These are phyloP conservation scores for Embidobia sp. DNA, from an alignment of 2,888 invertebrate species.

Conservation along the genomic window DNA sequence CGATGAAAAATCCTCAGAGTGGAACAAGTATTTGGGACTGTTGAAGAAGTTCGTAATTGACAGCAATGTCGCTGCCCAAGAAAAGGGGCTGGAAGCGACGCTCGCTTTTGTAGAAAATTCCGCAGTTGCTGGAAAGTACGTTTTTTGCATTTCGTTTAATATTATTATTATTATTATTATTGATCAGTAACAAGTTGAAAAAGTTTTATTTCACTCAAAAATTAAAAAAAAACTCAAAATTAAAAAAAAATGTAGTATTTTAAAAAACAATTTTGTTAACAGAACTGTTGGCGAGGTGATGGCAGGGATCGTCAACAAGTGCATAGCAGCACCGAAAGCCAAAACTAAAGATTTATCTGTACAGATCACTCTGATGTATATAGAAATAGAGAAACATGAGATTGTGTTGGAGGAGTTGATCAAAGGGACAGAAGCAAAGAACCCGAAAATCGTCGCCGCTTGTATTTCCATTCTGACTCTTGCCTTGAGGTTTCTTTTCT, in stretches of 20 bases:
- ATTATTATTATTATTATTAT: no score
- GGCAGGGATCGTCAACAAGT: slow-evolving; percentile 93
- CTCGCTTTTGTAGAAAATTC: slow-evolving; percentile 96
- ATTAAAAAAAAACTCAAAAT: no score
- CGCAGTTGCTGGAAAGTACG: slow-evolving; percentile 89
- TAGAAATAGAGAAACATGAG: slow-evolving; percentile 98
- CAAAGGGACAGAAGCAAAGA: slow-evolving; percentile 97
- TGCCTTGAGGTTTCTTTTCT: slow-evolving; percentile 88
- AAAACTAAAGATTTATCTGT: slow-evolving; percentile 95
- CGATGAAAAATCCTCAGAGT: slow-evolving; percentile 97
- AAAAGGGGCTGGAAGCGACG: slow-evolving; percentile 96
- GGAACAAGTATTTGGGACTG: slow-evolving; percentile 93
- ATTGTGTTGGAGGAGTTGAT: slow-evolving; percentile 93
- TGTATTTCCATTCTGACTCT: slow-evolving; percentile 89
- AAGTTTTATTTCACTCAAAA: no score
- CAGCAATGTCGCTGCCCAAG: slow-evolving; percentile 97
- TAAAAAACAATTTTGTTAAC: no score
- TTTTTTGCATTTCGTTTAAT: no score
- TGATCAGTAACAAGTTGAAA: no score
- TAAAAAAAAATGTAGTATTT: no score
- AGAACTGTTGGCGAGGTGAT: slow-evolving; percentile 94
- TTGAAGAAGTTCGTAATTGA: slow-evolving; percentile 97
- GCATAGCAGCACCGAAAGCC: slow-evolving; percentile 94
- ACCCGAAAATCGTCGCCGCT: slow-evolving; percentile 96
- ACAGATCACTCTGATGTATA: slow-evolving; percentile 95